phyloP scores from a whole-genome alignment of 2,888 invertebrate species.

The Cheilosia impressa region DNA sequence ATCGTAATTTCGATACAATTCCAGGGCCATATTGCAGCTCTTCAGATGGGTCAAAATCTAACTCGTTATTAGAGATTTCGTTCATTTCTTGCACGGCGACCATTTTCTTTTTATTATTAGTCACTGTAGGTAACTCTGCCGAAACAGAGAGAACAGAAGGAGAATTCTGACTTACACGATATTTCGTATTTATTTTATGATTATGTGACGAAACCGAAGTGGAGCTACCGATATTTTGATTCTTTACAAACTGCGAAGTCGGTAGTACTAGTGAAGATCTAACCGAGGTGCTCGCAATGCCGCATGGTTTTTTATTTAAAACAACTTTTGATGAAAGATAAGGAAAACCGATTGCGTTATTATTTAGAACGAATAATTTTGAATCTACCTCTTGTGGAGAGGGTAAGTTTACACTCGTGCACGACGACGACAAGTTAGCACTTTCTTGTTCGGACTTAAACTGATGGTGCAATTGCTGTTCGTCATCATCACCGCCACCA shows the following conservation, averaged over 20 bases:
- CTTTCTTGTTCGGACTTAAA: conserved; percentile 60
- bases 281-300: conserved; percentile 48
- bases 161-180: conserved; percentile 54
- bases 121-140: conserved; percentile 73
- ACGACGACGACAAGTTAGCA: conserved; percentile 41
- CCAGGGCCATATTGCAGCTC: conserved; percentile 96
- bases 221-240: conserved; percentile 52
- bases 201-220: conserved; percentile 62
- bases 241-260: conserved; percentile 53
- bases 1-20: conserved; percentile 93
- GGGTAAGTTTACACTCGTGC: conserved; percentile 28
- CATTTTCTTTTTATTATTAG: conserved; percentile 83
- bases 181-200: conserved; percentile 66
- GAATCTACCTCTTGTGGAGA: conserved; percentile 34
- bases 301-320: conserved; percentile 62
- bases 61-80: conserved; percentile 78
- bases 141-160: conserved; percentile 73
- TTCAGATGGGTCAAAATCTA: conserved; percentile 86
- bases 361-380: conserved; percentile 75
- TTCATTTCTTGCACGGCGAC: conserved; percentile 84
- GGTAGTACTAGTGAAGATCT: conserved; percentile 19
- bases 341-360: conserved; percentile 50
- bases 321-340: conserved; percentile 24
- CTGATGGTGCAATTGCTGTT: conserved; percentile 67
- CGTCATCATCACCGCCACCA: conserved; percentile 39